Conservation (phyloP, 2,797 vertebrate genomes). For the Micromesistius poutassou region DNA sequence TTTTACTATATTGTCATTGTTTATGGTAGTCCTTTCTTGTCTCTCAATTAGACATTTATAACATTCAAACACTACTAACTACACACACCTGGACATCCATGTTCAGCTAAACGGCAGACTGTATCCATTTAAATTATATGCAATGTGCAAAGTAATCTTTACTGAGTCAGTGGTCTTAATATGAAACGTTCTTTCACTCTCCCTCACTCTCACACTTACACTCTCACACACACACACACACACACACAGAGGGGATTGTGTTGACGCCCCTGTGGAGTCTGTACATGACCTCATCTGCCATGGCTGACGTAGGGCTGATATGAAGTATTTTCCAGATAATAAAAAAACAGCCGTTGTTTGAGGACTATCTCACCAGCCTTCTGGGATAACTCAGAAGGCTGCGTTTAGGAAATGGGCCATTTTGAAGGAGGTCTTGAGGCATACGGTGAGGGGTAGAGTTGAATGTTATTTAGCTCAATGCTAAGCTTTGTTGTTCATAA, state of each 20-base stretch:
- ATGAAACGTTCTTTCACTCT: too few relatives aligned
- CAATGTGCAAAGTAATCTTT: too few relatives aligned
- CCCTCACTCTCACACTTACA: not conserved
- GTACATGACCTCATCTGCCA: conserved; percentile 20
- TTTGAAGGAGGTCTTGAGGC: not conserved
- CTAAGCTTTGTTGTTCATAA: not conserved
- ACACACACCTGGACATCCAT: too few relatives aligned
- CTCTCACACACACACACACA: too few relatives aligned
- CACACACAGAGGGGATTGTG: conserved; percentile 25
- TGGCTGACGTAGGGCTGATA: not conserved
- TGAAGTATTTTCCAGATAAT: not conserved
- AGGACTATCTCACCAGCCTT: not conserved
- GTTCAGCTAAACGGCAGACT: too few relatives aligned
- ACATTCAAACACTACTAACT: too few relatives aligned
- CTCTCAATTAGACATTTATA: too few relatives aligned
- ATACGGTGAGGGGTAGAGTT: not conserved
- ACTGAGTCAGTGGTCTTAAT: too few relatives aligned
- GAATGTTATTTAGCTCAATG: not conserved
- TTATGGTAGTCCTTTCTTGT: too few relatives aligned
- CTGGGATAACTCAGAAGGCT: not conserved
- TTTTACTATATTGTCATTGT: too few relatives aligned
- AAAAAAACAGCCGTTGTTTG: not conserved
- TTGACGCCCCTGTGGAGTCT: conserved; percentile 37
- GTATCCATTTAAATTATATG: too few relatives aligned
- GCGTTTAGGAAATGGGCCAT: not conserved